Base-by-base conservation (phyloP, 2,113 vertebrate species). In the Rhabdomys dilectus region DNA sequence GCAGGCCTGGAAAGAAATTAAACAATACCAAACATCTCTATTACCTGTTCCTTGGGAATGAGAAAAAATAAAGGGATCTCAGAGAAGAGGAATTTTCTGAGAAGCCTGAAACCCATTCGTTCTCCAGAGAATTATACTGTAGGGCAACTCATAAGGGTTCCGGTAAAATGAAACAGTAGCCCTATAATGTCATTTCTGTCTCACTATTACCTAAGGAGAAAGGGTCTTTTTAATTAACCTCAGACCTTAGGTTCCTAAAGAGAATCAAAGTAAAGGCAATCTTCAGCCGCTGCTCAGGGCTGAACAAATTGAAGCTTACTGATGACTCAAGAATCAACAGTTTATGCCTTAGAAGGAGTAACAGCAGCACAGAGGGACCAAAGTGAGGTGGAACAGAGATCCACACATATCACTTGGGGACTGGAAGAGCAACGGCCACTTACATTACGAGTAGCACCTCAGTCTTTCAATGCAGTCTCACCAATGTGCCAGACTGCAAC, bases 311-410 rank as follows among this genome's bases (percentile, higher is more conserved):
- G 93, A 96, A 56, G 93, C 80, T 95, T 97, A 97, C 81, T 96
- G 92, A 98, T 97, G 94, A 95, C 96, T 91, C 56, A 89, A 97
- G 94, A 97, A 98, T 97, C 97, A 98, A 97, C 96, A 97, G 88
- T 42, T 84, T 76, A 66, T n/a, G 42, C 91, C 96, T 98, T 93
- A 94, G 92, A 97, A 98, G 96, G 96, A 91, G 97, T 17, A 97
- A 97, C 88, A 94, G 75, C 84, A 98, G 95, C 87, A 82, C 94
- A 95, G 72, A 97, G 95, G 88, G 93, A 93, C 48, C 88, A 96
- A 81, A 73, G 94, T 77, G 58, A n/a, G 75, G 39, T 29, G 66
- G 45, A 5, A 66, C 88, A 89, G 0, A 82, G 85, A 95, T 31
- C 80, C 80, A 68, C 11, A 80, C 3, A 31, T 1, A 91, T 39